Evolutionary conservation across 2,797 vertebrate genomes (phyloP).

Genomic region (Schizothorax lantsangensis): DNA sequence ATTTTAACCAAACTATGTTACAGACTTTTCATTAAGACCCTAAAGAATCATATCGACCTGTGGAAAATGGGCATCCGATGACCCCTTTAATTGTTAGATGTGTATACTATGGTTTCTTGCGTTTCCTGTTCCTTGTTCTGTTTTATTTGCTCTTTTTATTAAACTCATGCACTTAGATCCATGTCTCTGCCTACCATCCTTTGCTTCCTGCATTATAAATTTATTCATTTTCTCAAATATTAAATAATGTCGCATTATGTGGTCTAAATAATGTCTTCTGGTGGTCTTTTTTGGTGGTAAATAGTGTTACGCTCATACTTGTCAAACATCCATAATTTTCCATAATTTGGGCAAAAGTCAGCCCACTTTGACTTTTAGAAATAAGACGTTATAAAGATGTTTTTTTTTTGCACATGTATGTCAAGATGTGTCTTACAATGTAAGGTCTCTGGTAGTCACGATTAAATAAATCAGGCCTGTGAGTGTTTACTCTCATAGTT

Average conservation of each 20-base stretch:
- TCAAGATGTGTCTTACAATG: background rate
- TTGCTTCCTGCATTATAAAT: too few relatives aligned
- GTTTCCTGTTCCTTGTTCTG: too few relatives aligned
- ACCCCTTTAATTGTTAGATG: too few relatives aligned
- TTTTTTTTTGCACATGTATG: background rate
- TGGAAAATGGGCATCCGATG: too few relatives aligned
- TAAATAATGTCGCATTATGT: background rate
- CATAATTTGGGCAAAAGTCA: background rate
- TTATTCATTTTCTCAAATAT: too few relatives aligned
- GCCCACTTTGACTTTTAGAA: background rate
- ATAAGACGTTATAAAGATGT: background rate
- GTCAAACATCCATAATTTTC: background rate
- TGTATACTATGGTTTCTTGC: too few relatives aligned
- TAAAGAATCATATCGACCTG: too few relatives aligned
- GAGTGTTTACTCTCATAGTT: constrained; percentile 3
- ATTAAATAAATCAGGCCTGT: background rate
- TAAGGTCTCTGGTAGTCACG: background rate
- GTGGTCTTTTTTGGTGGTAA: background rate
- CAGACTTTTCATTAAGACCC: too few relatives aligned
- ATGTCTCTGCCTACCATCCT: too few relatives aligned
- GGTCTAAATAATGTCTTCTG: background rate
- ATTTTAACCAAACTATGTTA: too few relatives aligned
- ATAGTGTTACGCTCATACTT: background rate
- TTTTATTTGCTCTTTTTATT: too few relatives aligned
- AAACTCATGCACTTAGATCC: too few relatives aligned